These are phyloP conservation scores for Sphaerophoria taeniata DNA, from an alignment of 2,888 invertebrate species.

Conservation along the genomic window DNA sequence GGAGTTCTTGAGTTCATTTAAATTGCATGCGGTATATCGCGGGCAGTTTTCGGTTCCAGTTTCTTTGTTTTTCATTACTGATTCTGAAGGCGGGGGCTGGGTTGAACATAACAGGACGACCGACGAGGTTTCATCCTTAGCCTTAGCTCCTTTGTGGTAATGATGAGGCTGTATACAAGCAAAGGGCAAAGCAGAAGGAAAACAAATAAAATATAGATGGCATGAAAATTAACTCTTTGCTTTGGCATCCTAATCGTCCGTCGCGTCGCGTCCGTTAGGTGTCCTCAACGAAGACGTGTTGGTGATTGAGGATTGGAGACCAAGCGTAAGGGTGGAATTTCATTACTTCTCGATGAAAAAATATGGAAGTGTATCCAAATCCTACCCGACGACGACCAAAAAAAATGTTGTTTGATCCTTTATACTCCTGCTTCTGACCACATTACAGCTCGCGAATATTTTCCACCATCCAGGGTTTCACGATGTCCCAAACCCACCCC, in stretches of 20 bases:
- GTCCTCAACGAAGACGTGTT: background rate
- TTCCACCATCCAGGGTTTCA: slow-evolving; percentile 21
- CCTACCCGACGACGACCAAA: background rate
- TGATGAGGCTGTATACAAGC: slow-evolving; percentile 51
- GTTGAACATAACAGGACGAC: slow-evolving; percentile 60
- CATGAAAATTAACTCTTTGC: slow-evolving; percentile 61
- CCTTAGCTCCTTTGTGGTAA: slow-evolving; percentile 31
- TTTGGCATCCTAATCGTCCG: slow-evolving; percentile 46
- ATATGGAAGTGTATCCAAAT: background rate
- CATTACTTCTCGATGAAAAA: background rate
- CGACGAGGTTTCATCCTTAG: slow-evolving; percentile 40
- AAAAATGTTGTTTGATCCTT: background rate
- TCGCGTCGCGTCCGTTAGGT: background rate
- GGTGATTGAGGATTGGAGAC: background rate
- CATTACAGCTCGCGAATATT: slow-evolving; percentile 17
- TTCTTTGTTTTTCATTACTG: slow-evolving; percentile 67
- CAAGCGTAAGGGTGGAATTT: background rate
- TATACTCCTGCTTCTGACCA: slow-evolving; percentile 37
- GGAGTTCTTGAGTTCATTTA: slow-evolving; percentile 64
- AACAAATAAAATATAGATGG: slow-evolving; percentile 60
- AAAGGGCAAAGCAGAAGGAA: slow-evolving; percentile 22
- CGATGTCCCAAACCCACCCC: background rate
- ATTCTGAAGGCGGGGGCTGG: slow-evolving; percentile 53
- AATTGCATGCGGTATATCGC: slow-evolving; percentile 53
- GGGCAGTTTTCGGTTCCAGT: slow-evolving; percentile 7